Evolutionary conservation across 2,888 invertebrate species (phyloP).

Genomic region (Hydroisotoma schaefferi): DNA sequence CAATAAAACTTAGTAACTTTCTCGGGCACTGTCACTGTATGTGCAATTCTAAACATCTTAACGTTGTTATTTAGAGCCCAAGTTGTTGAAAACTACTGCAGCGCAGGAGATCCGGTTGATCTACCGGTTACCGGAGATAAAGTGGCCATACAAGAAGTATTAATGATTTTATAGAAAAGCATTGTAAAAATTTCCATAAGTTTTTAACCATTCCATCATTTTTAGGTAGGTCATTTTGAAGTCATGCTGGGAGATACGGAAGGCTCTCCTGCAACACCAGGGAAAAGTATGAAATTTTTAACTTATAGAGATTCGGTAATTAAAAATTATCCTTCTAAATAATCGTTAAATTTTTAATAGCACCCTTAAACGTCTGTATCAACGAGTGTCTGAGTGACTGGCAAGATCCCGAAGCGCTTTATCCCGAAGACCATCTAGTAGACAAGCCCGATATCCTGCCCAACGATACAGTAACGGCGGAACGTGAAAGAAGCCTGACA

Average conservation of each 20-base stretch:
- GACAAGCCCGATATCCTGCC: conserved; percentile 12
- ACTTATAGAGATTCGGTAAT: too few relatives aligned
- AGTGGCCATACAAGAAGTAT: too few relatives aligned
- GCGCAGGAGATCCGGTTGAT: neutral
- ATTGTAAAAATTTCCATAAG: too few relatives aligned
- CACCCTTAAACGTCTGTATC: conserved; percentile 16
- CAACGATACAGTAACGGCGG: neutral
- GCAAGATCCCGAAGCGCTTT: conserved; percentile 11
- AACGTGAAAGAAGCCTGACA: neutral
- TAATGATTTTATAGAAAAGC: too few relatives aligned
- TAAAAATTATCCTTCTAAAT: too few relatives aligned
- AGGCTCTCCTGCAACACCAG: too few relatives aligned
- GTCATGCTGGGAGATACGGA: too few relatives aligned
- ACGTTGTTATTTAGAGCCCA: conserved; percentile 6
- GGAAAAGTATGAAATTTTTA: too few relatives aligned
- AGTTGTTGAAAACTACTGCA: neutral
- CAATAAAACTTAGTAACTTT: neutral
- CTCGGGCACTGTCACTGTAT: neutral
- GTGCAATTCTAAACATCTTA: too few relatives aligned
- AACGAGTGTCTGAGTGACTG: conserved; percentile 19
- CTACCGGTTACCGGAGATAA: neutral
- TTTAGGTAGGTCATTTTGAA: too few relatives aligned
- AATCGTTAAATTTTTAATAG: neutral
- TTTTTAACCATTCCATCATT: too few relatives aligned
- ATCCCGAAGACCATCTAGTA: conserved; percentile 7